A percentile compares a stretch with the other conserved stretches of the same genome.
Evolutionary conservation across 2,113 vertebrate genomes (phyloP).

Genomic region (Oxygymnocypris stewartii): DNA sequence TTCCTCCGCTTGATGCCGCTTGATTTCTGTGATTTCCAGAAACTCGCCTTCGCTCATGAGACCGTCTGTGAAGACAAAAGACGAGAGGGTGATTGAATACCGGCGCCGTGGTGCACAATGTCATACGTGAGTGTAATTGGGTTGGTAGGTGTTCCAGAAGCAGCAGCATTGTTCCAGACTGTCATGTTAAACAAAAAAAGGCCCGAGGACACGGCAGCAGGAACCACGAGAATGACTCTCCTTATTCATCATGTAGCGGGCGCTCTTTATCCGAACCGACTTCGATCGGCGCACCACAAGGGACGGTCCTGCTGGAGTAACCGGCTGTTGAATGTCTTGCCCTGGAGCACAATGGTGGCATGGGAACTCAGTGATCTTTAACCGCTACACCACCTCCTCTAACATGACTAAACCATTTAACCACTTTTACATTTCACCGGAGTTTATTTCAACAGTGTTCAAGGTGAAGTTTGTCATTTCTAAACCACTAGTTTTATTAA

Average conservation of each 20-base stretch:
- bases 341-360: neutral
- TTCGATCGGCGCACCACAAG: neutral
- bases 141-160: neutral
- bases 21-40: constrained; percentile 88
- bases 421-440: neutral
- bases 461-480: neutral
- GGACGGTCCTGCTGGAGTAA: neutral
- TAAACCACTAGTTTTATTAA: neutral
- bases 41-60: constrained; percentile 87
- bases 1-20: constrained; percentile 86
- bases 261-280: neutral
- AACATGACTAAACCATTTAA: neutral
- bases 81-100: constrained; percentile 3
- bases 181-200: constrained; percentile 10
- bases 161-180: neutral
- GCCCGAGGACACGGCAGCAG: neutral
- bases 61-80: constrained; percentile 72
- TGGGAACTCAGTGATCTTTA: neutral
- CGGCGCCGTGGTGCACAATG: neutral
- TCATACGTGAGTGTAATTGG: neutral
- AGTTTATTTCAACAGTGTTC: neutral
- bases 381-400: neutral
- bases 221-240: neutral
- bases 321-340: neutral
- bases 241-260: neutral